Base-by-base conservation (phyloP, 2,888 invertebrate species). In the Heliothis peltigera region DNA sequence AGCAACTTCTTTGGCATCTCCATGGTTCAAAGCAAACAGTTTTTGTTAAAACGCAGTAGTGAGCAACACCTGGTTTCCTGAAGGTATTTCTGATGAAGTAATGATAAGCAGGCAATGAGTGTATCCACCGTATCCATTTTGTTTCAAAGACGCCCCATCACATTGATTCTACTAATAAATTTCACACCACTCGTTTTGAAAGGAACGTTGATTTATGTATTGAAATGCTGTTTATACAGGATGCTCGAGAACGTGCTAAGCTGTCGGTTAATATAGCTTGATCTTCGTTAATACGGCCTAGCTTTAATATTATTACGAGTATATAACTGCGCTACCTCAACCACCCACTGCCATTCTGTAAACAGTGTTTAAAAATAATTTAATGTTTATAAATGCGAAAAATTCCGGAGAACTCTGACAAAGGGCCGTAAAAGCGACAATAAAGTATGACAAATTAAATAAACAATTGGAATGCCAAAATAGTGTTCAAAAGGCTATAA, bases 161-260 rank as follows among this genome's bases (percentile, higher is more conserved):
- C 81, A 71, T 67, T 82, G 82, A 82, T 66, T 55, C 65, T 15
- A 15, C 64, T 48, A 64, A 80, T 82, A 80, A 81, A 81, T 80
- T 73, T 72, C 65, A 60, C 72, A 80, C 71, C 71, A 65, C 59
- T 72, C 63, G 68, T 64, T 75, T 70, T 68, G 77, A 75, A 55
- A 73, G 64, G 64, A 64, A 77, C 58, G 61, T 74, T 70, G 70
- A 81, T 76, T 76, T 76, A n/a, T n/a, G n/a, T n/a, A 78, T 80
- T 70, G 58, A 76, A 64, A 70, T 69, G 70, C 76, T 70, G 44
- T 67, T 61, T 43, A 25, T 75, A 54, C 48, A 63, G 32, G 70
- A 67, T 70, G 63, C 42, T 58, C 54, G 56, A 61, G 64, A 68
- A 70, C 64, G 62, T 70, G 76, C 63, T 70, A 54, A 54, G 39